Evolutionary conservation across 2,113 vertebrate genomes (phyloP).

Genomic region (Callionymus lyra): DNA sequence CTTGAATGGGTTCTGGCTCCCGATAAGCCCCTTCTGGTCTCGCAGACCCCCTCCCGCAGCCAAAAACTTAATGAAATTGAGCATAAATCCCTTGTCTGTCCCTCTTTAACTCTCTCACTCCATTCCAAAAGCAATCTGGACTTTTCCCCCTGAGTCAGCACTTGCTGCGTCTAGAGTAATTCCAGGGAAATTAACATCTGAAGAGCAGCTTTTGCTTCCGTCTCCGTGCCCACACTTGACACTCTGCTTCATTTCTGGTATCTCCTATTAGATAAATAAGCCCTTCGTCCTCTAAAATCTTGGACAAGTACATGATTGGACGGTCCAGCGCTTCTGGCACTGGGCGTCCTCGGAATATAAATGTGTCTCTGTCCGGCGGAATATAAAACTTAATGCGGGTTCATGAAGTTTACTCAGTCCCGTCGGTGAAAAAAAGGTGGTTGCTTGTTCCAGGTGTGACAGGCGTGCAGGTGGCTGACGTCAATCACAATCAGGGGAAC

Average conservation of each 20-base stretch:
- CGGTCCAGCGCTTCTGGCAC: conserved; percentile 8
- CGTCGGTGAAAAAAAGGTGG: no score
- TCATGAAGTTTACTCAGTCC: conserved; percentile 9
- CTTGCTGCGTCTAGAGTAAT: conserved; percentile 23
- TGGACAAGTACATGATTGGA: conserved; percentile 17
- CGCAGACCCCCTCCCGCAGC: conserved; percentile 19
- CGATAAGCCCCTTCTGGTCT: conserved; percentile 35
- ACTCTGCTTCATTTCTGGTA: conserved; percentile 22
- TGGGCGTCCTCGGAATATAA: background rate
- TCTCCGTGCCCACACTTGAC: conserved; percentile 7
- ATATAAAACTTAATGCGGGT: background rate
- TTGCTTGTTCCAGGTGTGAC: no score
- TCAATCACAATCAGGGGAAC: no score
- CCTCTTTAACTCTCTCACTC: conserved; percentile 32
- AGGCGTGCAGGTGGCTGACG: no score
- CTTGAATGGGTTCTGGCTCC: conserved; percentile 21
- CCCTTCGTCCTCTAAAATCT: conserved; percentile 16
- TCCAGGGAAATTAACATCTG: conserved; percentile 37
- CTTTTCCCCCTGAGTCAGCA: conserved; percentile 50
- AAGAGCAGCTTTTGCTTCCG: conserved; percentile 28
- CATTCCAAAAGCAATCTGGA: conserved; percentile 48
- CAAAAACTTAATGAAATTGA: conserved; percentile 49
- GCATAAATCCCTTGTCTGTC: conserved; percentile 27
- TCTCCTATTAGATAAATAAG: conserved; percentile 33
- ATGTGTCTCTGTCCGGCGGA: background rate